Evolutionary conservation across 2,888 invertebrate genomes (phyloP).

Genomic region (Hypercompe scribonia): DNA sequence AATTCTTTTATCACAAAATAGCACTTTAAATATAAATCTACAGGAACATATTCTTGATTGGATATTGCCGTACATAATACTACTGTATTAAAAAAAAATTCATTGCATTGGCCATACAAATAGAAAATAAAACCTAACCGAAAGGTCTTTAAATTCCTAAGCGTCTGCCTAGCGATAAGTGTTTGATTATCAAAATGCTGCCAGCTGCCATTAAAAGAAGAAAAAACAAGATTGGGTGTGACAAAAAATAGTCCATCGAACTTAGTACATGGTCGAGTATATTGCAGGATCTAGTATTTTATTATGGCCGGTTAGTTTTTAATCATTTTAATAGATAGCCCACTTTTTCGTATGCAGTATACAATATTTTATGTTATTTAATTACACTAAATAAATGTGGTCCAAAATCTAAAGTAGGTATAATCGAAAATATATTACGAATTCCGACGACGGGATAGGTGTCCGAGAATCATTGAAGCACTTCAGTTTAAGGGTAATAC

Average conservation of each 20-base stretch:
- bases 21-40: neutral
- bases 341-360: neutral
- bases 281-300: conserved; percentile 4
- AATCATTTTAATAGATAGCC: neutral
- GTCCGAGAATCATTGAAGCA: too few relatives aligned
- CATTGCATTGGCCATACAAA: neutral
- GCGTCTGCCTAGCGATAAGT: conserved; percentile 5
- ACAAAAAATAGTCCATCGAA: conserved; percentile 43
- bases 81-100: neutral
- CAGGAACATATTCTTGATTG: neutral
- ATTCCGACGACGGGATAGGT: too few relatives aligned
- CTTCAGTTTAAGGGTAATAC: too few relatives aligned
- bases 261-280: conserved; percentile 19
- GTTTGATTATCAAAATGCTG: conserved; percentile 26
- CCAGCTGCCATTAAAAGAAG: conserved; percentile 24
- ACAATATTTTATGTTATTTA: neutral
- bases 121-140: neutral
- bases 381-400: neutral
- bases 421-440: too few relatives aligned
- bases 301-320: neutral
- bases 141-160: neutral
- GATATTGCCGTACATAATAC: neutral
- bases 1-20: neutral
- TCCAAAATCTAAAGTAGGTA: neutral
- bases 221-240: conserved; percentile 30